Percentiles rank a stretch among this genome's conserved stretches.
Conservation (phyloP, 2,113 vertebrate species). For the Equus przewalskii region DNA sequence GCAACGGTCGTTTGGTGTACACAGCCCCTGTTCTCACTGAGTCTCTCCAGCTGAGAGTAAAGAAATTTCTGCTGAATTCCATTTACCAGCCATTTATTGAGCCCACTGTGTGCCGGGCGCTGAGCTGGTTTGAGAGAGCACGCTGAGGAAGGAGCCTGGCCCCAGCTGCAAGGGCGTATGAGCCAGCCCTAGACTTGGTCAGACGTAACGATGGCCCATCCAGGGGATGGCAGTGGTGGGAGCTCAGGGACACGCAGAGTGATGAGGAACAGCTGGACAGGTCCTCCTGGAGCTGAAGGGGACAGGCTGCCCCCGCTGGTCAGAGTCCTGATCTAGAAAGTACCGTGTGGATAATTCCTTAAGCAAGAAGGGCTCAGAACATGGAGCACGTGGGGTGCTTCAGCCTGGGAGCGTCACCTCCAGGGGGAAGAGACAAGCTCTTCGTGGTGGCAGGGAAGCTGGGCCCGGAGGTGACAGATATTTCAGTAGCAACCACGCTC, state of each 20-base stretch:
- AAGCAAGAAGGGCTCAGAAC: background rate
- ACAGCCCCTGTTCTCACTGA: background rate
- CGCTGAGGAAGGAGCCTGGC: background rate
- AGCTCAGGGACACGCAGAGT: background rate
- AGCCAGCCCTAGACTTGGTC: background rate
- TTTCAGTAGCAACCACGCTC: background rate
- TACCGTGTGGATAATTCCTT: background rate
- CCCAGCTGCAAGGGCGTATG: too few relatives aligned
- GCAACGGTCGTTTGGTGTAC: background rate
- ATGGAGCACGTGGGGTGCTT: background rate
- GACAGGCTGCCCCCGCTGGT: background rate
- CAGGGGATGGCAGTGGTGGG: background rate
- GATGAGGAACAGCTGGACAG: too few relatives aligned
- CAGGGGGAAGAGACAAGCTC: background rate
- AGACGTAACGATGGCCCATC: too few relatives aligned
- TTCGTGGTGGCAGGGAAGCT: background rate
- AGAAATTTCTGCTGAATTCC: background rate
- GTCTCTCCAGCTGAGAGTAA: background rate
- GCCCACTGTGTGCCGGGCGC: background rate
- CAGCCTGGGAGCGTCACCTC: background rate
- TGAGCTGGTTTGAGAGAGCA: background rate
- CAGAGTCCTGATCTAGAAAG: background rate
- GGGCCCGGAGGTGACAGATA: background rate
- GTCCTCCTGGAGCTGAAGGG: background rate
- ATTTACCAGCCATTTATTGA: background rate